Percentiles rank a stretch among this genome's conserved stretches.
Conservation (phyloP, 30 jellyfish, hydroid and myxozoan species). For the Pseudorhiza aurosa region DNA sequence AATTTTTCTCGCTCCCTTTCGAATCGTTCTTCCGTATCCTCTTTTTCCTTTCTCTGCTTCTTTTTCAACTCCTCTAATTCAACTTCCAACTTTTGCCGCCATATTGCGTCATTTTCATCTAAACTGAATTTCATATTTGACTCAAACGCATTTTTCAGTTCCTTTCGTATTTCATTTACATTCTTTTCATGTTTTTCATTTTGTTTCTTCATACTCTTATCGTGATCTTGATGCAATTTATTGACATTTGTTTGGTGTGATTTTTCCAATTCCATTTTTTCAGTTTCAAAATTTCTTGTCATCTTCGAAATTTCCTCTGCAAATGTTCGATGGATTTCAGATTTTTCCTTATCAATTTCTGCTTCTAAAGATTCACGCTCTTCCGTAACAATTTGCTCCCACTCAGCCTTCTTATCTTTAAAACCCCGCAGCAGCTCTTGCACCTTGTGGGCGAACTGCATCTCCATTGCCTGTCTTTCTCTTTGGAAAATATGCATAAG, state of each 20-base stretch:
- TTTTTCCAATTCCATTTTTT: slow-evolving; percentile 63
- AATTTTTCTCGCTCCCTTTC: slow-evolving; percentile 48
- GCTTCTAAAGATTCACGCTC: slow-evolving; percentile 84
- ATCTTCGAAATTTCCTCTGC: slow-evolving; percentile 80
- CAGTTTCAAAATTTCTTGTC: slow-evolving; percentile 71
- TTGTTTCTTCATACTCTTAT: slow-evolving; percentile 19
- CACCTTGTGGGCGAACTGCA: slow-evolving; percentile 65
- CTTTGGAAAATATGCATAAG: slow-evolving; percentile 76
- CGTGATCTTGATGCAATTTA: slow-evolving; percentile 30
- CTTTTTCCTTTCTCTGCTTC: slow-evolving; percentile 16
- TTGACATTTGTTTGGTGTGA: slow-evolving; percentile 28
- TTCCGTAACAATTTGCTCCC: slow-evolving; percentile 91
- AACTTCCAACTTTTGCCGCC: slow-evolving; percentile 39
- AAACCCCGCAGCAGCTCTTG: slow-evolving; percentile 85
- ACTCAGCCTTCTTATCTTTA: slow-evolving; percentile 79
- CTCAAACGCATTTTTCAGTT: slow-evolving; percentile 41
- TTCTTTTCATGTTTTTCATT: slow-evolving; percentile 23
- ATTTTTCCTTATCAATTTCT: slow-evolving; percentile 85
- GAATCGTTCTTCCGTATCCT: slow-evolving; percentile 49
- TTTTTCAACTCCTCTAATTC: slow-evolving; percentile 56
- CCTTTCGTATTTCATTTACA: slow-evolving; percentile 45
- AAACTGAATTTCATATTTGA: slow-evolving; percentile 7
- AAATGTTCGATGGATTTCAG: slow-evolving; percentile 71
- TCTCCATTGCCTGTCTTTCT: slow-evolving; percentile 91
- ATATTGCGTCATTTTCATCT: slow-evolving; percentile 36